These are phyloP conservation scores for Sarcophilus harrisii DNA, from an alignment of 2,797 vertebrate species.

Conservation along the genomic window DNA sequence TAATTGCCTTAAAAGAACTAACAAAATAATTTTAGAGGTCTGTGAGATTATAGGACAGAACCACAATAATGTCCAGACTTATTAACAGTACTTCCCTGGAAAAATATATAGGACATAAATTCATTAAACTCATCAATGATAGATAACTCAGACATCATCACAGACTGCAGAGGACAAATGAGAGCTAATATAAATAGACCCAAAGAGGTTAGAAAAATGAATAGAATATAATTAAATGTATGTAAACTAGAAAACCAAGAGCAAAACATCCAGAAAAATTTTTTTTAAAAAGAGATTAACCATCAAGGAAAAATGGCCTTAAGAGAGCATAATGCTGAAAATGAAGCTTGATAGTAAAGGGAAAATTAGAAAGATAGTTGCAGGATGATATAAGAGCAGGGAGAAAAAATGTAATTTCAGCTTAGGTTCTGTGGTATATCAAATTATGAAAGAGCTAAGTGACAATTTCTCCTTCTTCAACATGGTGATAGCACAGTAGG, in stretches of 20 bases:
- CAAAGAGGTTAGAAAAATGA: conserved; percentile 46
- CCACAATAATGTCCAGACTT: conserved; percentile 1
- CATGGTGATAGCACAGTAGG: conserved; percentile 51
- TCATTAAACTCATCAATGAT: conserved; percentile 11
- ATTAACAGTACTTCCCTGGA: conserved; percentile 19
- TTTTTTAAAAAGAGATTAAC: conserved; percentile 22
- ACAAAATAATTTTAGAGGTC: conserved; percentile 5
- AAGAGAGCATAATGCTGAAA: conserved; percentile 46
- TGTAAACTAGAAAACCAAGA: conserved; percentile 9
- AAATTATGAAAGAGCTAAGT: conserved; percentile 35
- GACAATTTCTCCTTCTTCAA: conserved; percentile 42
- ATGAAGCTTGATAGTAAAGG: conserved; percentile 43
- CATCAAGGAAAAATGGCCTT: conserved; percentile 45
- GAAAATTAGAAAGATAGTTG: background rate
- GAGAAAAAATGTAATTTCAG: conserved; percentile 34
- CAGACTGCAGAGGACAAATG: conserved; percentile 16
- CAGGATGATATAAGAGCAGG: conserved; percentile 3
- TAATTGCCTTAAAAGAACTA: conserved; percentile 1
- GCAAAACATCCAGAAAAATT: conserved; percentile 3
- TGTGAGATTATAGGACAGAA: conserved; percentile 36
- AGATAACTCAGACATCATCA: conserved; percentile 16
- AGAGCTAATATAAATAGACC: conserved; percentile 29
- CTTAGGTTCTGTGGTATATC: conserved; percentile 23
- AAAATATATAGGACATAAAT: conserved; percentile 22
- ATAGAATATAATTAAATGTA: conserved; percentile 50